A percentile compares a stretch with the other conserved stretches of the same genome.
Evolutionary conservation across 2,113 vertebrate species (phyloP).

Genomic region (Phyllostomus hastatus): DNA sequence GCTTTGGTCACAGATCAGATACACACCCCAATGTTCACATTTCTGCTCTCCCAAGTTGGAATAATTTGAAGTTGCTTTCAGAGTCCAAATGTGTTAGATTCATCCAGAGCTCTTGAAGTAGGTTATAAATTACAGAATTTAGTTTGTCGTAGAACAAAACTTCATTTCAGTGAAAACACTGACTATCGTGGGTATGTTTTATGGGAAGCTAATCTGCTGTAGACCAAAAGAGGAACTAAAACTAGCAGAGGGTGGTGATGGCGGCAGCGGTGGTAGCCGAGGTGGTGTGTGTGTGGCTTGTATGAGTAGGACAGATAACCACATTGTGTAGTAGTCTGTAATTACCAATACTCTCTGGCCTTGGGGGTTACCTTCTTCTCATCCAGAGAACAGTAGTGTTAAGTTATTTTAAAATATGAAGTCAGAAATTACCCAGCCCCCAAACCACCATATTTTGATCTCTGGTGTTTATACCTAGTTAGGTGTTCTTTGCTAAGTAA

Average conservation of each 20-base stretch:
- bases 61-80: slow-evolving; percentile 57
- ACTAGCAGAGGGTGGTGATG: neutral
- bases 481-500: neutral
- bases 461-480: neutral
- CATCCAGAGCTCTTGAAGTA: slow-evolving; percentile 43
- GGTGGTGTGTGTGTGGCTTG: neutral
- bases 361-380: slow-evolving; percentile 41
- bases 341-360: slow-evolving; percentile 1
- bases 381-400: neutral
- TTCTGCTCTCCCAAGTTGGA: slow-evolving; percentile 29
- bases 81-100: slow-evolving; percentile 49
- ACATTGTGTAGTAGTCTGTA: slow-evolving; percentile 15
- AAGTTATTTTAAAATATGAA: slow-evolving; percentile 10
- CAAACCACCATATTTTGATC: neutral
- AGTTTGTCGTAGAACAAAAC: slow-evolving; percentile 63
- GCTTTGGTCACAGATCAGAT: slow-evolving; percentile 66
- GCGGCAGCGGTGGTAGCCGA: neutral
- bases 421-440: neutral
- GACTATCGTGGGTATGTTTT: slow-evolving; percentile 53
- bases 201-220: slow-evolving; percentile 60
- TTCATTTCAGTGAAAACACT: slow-evolving; percentile 49
- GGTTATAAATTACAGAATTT: slow-evolving; percentile 59
- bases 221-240: slow-evolving; percentile 62
- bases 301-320: slow-evolving; percentile 42
- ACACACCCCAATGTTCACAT: neutral